phyloP scores from a whole-genome alignment of 1,140 invertebrate species.

The Macrocentrus cingulum region DNA sequence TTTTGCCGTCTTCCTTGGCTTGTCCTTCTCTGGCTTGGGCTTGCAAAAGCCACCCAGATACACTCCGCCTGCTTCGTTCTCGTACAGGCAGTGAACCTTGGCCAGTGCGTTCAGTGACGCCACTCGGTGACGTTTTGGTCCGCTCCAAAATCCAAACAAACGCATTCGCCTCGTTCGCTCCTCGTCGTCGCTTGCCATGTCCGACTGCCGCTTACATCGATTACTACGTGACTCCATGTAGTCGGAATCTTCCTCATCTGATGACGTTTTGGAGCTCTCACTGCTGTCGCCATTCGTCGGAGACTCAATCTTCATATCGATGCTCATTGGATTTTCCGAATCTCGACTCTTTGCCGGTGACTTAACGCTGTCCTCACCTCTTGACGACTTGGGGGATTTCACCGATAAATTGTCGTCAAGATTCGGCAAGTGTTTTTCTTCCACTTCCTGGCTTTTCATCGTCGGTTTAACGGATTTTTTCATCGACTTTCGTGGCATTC shows the following conservation, averaged over 20 bases:
- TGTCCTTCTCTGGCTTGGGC: slow-evolving; percentile 53
- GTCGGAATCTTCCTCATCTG: slow-evolving; percentile 45
- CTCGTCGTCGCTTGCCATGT: slow-evolving; percentile 40
- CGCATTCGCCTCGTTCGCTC: slow-evolving; percentile 57
- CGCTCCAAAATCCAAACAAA: slow-evolving; percentile 64
- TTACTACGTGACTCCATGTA: slow-evolving; percentile 25
- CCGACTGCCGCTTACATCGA: slow-evolving; percentile 37
- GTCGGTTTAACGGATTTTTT: background rate
- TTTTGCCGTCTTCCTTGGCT: slow-evolving; percentile 33
- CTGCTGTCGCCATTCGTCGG: slow-evolving; percentile 37
- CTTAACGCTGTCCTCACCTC: slow-evolving; percentile 34
- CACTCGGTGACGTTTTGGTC: slow-evolving; percentile 78
- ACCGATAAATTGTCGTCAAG: slow-evolving; percentile 47
- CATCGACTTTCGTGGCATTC: background rate
- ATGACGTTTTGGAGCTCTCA: slow-evolving; percentile 31
- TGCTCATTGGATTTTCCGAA: slow-evolving; percentile 35
- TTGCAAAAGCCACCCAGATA: slow-evolving; percentile 63
- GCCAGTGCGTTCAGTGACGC: slow-evolving; percentile 86
- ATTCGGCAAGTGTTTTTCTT: slow-evolving; percentile 37
- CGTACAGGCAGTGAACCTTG: slow-evolving; percentile 90
- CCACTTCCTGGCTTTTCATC: background rate
- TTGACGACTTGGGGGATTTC: slow-evolving; percentile 38
- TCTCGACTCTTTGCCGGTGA: slow-evolving; percentile 33
- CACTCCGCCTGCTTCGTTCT: slow-evolving; percentile 79
- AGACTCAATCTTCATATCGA: slow-evolving; percentile 48